Conservation (phyloP, 2,888 invertebrate species). For the Patella pellucida region DNA sequence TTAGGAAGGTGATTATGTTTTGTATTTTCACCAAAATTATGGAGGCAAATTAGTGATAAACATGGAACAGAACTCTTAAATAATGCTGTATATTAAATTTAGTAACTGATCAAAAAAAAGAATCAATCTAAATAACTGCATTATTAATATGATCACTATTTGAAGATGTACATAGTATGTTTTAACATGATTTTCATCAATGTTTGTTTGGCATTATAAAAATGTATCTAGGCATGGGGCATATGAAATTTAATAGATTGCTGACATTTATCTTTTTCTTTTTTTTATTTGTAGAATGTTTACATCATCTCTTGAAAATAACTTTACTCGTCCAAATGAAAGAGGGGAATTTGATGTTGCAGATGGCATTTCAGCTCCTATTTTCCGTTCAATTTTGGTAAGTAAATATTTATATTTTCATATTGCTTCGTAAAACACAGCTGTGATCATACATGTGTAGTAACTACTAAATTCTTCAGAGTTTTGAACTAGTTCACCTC, state of each 20-base stretch:
- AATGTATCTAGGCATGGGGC: no score
- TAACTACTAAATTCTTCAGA: neutral
- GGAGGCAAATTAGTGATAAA: neutral
- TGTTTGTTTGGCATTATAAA: no score
- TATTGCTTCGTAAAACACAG: neutral
- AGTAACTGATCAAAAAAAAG: no score
- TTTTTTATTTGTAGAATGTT: constrained; percentile 82
- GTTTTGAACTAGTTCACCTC: neutral
- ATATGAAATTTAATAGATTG: no score
- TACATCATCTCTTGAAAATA: constrained; percentile 85
- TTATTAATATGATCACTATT: no score
- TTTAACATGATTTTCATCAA: no score
- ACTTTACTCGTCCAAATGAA: constrained; percentile 93
- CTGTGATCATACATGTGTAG: neutral
- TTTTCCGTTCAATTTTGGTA: constrained; percentile 91
- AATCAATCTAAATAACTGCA: no score
- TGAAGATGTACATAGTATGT: no score
- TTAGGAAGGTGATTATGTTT: constrained; percentile 79
- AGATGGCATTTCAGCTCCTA: constrained; percentile 94
- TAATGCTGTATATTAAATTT: no score
- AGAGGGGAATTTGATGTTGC: constrained; percentile 97
- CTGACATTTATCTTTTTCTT: no score
- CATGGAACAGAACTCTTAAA: no score
- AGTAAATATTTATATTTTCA: constrained; percentile 33
- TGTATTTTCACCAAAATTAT: neutral